Evolutionary conservation across 2,888 invertebrate species (phyloP), one percentile per base, ranked within the genome.

Genomic region (Pammene aurita): DNA sequence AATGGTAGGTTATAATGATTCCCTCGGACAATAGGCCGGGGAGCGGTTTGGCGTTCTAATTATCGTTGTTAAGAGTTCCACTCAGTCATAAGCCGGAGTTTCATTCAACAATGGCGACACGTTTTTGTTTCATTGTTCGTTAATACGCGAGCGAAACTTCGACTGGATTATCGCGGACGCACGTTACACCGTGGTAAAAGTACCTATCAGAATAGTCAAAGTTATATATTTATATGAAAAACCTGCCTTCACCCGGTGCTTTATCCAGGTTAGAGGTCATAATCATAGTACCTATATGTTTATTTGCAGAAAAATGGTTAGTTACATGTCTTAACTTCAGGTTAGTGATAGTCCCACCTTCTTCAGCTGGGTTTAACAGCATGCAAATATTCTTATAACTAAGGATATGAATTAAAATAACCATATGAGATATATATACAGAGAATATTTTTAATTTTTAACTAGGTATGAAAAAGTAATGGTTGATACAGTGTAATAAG

Each of bases 101-200:
- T 72, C 79, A 80, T 78, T 79, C 77, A 79, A 82, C 84, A 84
- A 81, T 82, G 77, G 79, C 78, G 79, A 85, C 84, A 84, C 82
- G 80, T 83, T 82, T 81, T 80, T 72, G 77, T 80, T 83, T 82
- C 83, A 85, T 85, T 85, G 84, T 85, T 82, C 84, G 82, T 77
- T 84, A 83, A 83, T 83, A 81, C 78, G 75, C 72, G 74, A 73
- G 76, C 77, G 73, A 75, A 81, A 84, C 79, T 84, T 84, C 78
- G 76, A 77, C 82, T 80, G 82, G 81, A 84, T 84, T 82, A 82
- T 82, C 44, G 77, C 72, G 78, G 76, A 71, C 68, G 72, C 6
- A 71, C 67, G 74, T 74, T 67, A 79, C 79, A 83, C 74, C 48
- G 76, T 64, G n/a, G n/a, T n/a, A n/a, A n/a, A 34, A 35, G 10